Evolutionary conservation across 2,797 vertebrate genomes (phyloP).

Genomic region (Cottoperca gobio): DNA sequence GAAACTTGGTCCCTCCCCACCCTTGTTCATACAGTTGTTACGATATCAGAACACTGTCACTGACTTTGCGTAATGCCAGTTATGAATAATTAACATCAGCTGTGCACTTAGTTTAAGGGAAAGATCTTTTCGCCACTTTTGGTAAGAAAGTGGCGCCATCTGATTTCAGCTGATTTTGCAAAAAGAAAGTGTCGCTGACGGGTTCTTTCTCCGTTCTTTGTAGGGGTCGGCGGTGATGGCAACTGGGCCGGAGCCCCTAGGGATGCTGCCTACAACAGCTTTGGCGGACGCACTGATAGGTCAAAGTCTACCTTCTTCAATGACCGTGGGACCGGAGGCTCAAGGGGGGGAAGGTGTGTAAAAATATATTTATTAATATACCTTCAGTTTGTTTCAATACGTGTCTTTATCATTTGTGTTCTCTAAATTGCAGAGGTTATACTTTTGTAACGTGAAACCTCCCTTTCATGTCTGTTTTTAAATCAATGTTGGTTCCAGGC

Average conservation of each 20-base stretch:
- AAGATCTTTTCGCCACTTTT: not conserved
- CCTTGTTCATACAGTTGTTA: slow-evolving; percentile 18
- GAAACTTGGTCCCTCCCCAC: slow-evolving; percentile 41
- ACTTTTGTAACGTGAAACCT: not conserved
- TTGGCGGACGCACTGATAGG: slow-evolving; percentile 90
- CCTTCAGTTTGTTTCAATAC: no score
- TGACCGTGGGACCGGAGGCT: slow-evolving; percentile 90
- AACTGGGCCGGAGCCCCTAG: slow-evolving; percentile 89
- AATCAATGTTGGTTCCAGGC: not conserved
- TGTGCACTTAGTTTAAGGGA: not conserved
- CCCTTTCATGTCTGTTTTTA: not conserved
- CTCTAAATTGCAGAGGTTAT: not conserved
- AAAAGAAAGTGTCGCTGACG: not conserved
- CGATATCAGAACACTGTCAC: not conserved
- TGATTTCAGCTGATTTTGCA: not conserved
- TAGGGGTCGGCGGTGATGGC: slow-evolving; percentile 85
- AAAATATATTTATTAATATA: not conserved
- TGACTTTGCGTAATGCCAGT: not conserved
- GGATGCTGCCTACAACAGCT: slow-evolving; percentile 94
- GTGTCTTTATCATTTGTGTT: no score
- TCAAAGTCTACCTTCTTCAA: slow-evolving; percentile 92
- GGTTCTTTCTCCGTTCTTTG: not conserved
- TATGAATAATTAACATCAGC: not conserved
- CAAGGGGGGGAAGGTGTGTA: slow-evolving; percentile 92
- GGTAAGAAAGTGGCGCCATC: slow-evolving; percentile 25